phyloP scores from a whole-genome alignment of 2,797 vertebrate species.

The Enteromius unitaeniatus region DNA sequence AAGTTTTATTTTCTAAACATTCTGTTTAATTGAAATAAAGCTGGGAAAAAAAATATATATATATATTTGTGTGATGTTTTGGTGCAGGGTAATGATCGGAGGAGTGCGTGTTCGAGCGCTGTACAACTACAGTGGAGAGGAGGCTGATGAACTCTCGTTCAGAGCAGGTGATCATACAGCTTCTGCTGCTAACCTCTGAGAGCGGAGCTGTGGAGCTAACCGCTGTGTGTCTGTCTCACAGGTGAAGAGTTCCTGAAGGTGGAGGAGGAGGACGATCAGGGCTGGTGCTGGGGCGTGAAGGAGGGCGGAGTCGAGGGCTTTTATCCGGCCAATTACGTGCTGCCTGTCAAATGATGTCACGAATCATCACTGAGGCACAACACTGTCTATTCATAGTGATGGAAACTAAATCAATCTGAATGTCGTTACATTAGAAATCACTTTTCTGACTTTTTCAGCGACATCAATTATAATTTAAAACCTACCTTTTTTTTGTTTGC shows the following conservation, averaged over 20 bases:
- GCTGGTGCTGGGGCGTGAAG: slow-evolving; percentile 80
- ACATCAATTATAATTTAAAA: neutral
- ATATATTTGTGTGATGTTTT: neutral
- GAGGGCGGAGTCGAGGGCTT: slow-evolving; percentile 77
- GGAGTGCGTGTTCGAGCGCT: slow-evolving; percentile 82
- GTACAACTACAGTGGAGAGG: slow-evolving; percentile 80
- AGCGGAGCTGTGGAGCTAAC: neutral
- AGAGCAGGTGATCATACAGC: slow-evolving; percentile 76
- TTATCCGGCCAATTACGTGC: slow-evolving; percentile 80
- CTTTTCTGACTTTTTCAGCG: neutral
- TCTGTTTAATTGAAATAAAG: too few species aligned
- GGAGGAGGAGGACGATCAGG: slow-evolving; percentile 83
- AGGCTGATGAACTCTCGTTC: slow-evolving; percentile 81
- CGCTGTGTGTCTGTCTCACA: slow-evolving; percentile 48
- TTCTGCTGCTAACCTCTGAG: neutral
- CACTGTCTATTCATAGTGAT: neutral
- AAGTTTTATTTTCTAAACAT: too few species aligned
- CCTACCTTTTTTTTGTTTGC: neutral
- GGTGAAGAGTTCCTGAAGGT: slow-evolving; percentile 82
- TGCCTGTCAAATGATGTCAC: slow-evolving; percentile 69
- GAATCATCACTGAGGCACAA: neutral
- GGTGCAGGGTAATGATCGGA: slow-evolving; percentile 80
- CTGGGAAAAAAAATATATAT: too few species aligned
- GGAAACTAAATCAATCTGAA: neutral
- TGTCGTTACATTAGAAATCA: neutral